Evolutionary conservation across 2,888 invertebrate genomes (phyloP).

Genomic region (Craniophora ligustri): DNA sequence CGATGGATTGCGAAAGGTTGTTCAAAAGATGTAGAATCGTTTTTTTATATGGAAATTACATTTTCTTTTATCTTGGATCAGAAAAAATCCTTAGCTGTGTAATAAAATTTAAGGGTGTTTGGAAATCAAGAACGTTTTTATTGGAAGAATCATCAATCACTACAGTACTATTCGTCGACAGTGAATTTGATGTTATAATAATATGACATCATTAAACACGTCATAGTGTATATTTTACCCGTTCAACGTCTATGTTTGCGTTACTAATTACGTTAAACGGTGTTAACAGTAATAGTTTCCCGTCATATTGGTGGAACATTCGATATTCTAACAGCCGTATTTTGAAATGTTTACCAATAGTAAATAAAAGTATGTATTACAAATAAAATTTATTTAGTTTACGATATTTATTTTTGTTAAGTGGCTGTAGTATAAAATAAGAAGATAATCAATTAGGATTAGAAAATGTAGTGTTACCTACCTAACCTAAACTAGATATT

Average conservation of each 20-base stretch:
- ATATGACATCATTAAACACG: constrained; percentile 14
- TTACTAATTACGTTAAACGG: constrained; percentile 9
- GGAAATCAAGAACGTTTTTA: constrained; percentile 4
- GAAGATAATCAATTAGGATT: too few species aligned
- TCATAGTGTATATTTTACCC: constrained; percentile 1
- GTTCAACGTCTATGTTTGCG: constrained; percentile 10
- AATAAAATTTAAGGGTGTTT: neutral
- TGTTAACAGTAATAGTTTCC: neutral
- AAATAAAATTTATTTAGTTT: too few species aligned
- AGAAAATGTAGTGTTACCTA: too few species aligned
- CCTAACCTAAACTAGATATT: too few species aligned
- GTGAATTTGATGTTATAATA: constrained; percentile 3
- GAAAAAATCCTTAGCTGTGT: neutral
- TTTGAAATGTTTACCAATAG: too few species aligned
- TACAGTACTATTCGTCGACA: too few species aligned
- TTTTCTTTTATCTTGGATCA: neutral
- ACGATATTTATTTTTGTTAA: too few species aligned
- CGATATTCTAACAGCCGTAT: neutral
- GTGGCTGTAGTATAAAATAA: too few species aligned
- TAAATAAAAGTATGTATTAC: too few species aligned
- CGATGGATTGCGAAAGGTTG: constrained; percentile 4
- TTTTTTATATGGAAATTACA: neutral
- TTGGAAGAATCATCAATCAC: constrained; percentile 3
- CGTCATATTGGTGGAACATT: neutral
- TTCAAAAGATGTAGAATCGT: neutral